Evolutionary conservation across 2,113 vertebrate genomes (phyloP).

Genomic region (Limnothrissa miodon): DNA sequence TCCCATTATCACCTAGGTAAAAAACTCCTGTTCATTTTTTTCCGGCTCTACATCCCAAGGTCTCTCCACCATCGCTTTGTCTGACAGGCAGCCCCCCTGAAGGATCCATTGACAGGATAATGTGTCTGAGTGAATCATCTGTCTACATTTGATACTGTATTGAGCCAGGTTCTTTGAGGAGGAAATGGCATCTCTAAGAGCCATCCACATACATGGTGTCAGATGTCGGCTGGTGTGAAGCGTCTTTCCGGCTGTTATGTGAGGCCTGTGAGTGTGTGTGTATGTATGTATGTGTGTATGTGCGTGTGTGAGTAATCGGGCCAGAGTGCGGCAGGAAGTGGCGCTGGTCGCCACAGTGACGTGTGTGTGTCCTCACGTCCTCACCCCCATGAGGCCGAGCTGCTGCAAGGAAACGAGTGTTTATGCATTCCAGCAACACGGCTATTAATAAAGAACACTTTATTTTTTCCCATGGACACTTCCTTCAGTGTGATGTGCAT

Average conservation of each 20-base stretch:
- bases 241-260: not conserved
- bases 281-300: not conserved
- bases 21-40: not conserved
- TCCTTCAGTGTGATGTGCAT: not conserved
- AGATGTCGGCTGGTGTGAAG: conserved; percentile 21
- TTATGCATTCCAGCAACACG: conserved; percentile 36
- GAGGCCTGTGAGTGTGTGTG: not conserved
- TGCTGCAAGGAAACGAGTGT: conserved; percentile 32
- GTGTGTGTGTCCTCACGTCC: not conserved
- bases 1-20: too few species aligned
- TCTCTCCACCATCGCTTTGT: not conserved
- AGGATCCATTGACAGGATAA: conserved; percentile 6
- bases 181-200: conserved; percentile 39
- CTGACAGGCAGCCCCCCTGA: not conserved
- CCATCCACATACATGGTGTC: conserved; percentile 38
- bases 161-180: conserved; percentile 22
- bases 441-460: conserved; percentile 47
- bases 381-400: not conserved
- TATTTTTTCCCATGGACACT: conserved; percentile 37
- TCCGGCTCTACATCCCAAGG: not conserved
- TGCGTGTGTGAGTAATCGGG: not conserved
- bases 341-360: conserved; percentile 2
- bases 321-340: conserved; percentile 2
- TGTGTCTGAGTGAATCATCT: not conserved
- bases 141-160: conserved; percentile 13